These are phyloP conservation scores for Drosophila asahinai DNA, from an alignment of 1,140 invertebrate species.

Conservation along the genomic window DNA sequence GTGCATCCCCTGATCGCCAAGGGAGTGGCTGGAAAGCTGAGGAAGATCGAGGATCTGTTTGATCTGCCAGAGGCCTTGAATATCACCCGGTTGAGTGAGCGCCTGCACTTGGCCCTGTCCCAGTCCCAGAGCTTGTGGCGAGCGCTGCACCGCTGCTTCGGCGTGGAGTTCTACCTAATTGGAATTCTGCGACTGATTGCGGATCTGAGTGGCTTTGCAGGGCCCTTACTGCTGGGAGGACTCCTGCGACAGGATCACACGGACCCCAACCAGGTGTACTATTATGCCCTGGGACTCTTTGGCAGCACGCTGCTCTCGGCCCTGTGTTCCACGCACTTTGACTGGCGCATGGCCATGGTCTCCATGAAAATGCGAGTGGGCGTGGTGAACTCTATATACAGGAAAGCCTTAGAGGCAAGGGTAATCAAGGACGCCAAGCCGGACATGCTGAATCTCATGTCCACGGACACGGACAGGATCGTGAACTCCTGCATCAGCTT, in stretches of 20 bases:
- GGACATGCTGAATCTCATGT: constrained; percentile 98
- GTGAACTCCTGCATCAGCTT: constrained; percentile 98
- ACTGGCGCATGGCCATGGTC: constrained; percentile 94
- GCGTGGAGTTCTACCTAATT: constrained; percentile 94
- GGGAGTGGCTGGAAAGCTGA: constrained; percentile 90
- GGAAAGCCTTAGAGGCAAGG: constrained; percentile 91
- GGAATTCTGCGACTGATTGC: constrained; percentile 94
- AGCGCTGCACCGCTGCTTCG: constrained; percentile 93
- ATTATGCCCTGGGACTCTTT: constrained; percentile 92
- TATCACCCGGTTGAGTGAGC: constrained; percentile 68
- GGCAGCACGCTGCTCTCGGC: constrained; percentile 89
- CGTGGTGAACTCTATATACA: constrained; percentile 94
- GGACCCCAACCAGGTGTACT: constrained; percentile 88
- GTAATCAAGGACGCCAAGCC: constrained; percentile 69
- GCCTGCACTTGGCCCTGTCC: constrained; percentile 65
- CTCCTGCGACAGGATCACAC: constrained; percentile 52
- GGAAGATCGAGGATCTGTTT: constrained; percentile 92
- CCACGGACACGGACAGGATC: constrained; percentile 97
- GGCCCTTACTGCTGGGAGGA: constrained; percentile 92
- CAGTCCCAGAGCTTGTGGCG: constrained; percentile 87
- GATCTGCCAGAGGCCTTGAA: constrained; percentile 89
- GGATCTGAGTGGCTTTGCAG: constrained; percentile 94
- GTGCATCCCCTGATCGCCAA: constrained; percentile 94
- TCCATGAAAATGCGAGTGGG: constrained; percentile 94
- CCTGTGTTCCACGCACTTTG: constrained; percentile 94